Percentiles rank a stretch among this genome's conserved stretches.
Conservation (phyloP, 2,888 invertebrate species). For the Agonum fuliginosum region DNA sequence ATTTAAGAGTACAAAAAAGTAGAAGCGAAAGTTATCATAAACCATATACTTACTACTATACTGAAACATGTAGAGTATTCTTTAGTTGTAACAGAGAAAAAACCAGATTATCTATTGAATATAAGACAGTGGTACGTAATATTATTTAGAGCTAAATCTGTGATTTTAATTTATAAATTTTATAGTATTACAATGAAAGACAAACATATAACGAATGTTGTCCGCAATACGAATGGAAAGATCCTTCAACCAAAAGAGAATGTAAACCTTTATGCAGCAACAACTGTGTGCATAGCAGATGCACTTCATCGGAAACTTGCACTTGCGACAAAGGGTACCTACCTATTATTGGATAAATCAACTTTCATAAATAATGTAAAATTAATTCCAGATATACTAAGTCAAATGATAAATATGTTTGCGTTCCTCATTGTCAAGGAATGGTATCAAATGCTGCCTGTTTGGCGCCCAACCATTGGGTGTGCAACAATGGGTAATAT, state of each 20-base stretch:
- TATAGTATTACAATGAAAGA: constrained; percentile 44
- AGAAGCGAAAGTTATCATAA: not conserved
- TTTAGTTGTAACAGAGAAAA: constrained; percentile 3
- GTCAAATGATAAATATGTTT: constrained; percentile 40
- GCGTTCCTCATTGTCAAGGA: constrained; percentile 11
- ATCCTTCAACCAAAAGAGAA: constrained; percentile 29
- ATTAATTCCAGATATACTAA: constrained; percentile 12
- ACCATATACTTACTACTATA: not conserved
- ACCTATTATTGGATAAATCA: constrained; percentile 10
- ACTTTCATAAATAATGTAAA: not conserved
- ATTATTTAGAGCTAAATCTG: not conserved
- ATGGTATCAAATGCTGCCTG: constrained; percentile 32
- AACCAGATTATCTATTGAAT: not conserved
- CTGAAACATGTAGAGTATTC: constrained; percentile 7
- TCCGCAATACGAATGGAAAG: constrained; percentile 24
- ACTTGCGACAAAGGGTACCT: constrained; percentile 56
- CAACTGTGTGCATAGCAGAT: constrained; percentile 61
- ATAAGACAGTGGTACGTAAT: constrained; percentile 2
- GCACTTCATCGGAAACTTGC: constrained; percentile 61
- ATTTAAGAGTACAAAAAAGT: not conserved
- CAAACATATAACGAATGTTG: constrained; percentile 29
- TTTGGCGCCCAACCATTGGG: constrained; percentile 47
- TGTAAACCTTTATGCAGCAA: constrained; percentile 61
- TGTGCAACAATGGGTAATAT: constrained; percentile 51
- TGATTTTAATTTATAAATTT: not conserved